Base-by-base conservation (phyloP, 2,797 vertebrate genomes). In the Enteromius trimaculatus region DNA sequence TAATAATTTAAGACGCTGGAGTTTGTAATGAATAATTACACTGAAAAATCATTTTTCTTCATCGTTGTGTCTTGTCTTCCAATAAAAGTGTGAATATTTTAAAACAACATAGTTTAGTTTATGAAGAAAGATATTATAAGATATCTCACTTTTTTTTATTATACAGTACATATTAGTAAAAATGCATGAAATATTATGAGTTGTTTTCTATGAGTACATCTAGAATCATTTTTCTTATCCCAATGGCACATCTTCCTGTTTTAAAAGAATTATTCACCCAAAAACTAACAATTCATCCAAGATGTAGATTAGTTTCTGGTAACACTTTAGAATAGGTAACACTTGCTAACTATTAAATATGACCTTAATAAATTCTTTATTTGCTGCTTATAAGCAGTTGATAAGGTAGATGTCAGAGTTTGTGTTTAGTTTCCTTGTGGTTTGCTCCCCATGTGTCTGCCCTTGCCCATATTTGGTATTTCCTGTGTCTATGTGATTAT, bases 21-120 rank as follows among this genome's bases (percentile, higher is more conserved):
- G 39, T 47, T 31, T 77, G 39, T 62, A 62, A 60, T 26, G 34
- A 76, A 60, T 60, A 77, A 44, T 60, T 44, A 77, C 7, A 42
- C 53, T 10, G 55, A 62, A 64, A 62, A 60, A 77, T 26, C 0
- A 47, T 64, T 47, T 77, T 29, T 62, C 55, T 19, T 64, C 4
- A 3, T 4, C 29, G 26, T 23, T 58, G 14, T 70, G 39, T 70
- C 10, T 60, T 26, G 7, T 60, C 37, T 77, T 76, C 34, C 74
- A 39, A 6, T 58, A 26, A 17, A 37, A 31, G 17, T 17, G 14
- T 17, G 1, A 26, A 39, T 8, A 19, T 60, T 34, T 58, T 42
- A 37, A 74, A 75, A 23, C 31, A 37, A 37, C 49, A 75, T 55
- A 8, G 55, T 37, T 75, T 37, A 9, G 23, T 64, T 64, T 77